Conservation (phyloP, 2,888 invertebrate genomes). For the Machimus atricapillus region DNA sequence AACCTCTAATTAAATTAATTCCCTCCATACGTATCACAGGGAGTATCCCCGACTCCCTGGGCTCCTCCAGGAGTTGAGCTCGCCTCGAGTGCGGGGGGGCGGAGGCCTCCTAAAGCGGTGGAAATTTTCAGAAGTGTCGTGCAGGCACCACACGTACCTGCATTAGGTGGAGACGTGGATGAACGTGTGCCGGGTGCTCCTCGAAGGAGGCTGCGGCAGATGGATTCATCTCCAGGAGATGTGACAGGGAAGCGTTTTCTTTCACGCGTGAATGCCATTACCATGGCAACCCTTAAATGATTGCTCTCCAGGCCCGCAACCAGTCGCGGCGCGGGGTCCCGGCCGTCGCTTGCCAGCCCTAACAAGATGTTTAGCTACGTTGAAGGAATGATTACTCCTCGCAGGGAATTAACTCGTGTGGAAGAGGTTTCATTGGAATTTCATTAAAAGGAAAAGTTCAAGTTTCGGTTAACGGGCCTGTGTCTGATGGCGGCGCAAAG, state of each 20-base stretch:
- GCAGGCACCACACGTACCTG: slow-evolving; percentile 14
- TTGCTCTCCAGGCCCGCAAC: slow-evolving; percentile 13
- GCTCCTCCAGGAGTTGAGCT: neutral
- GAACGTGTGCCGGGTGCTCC: neutral
- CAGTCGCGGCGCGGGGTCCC: neutral
- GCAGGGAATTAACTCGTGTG: slow-evolving; percentile 35
- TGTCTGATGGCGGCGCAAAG: neutral
- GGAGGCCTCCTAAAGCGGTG: neutral
- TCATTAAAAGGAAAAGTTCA: slow-evolving; percentile 37
- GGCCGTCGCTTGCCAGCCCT: neutral
- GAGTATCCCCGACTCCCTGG: neutral
- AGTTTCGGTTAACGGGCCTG: neutral
- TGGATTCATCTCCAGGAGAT: neutral
- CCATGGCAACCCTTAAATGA: slow-evolving; percentile 30
- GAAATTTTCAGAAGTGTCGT: slow-evolving; percentile 30
- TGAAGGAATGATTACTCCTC: slow-evolving; percentile 14
- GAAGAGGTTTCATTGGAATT: slow-evolving; percentile 40
- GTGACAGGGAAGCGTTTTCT: slow-evolving; percentile 17
- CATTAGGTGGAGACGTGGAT: neutral
- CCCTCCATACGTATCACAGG: slow-evolving; percentile 23
- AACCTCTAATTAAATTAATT: slow-evolving; percentile 41
- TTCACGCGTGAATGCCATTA: slow-evolving; percentile 33
- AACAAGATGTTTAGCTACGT: slow-evolving; percentile 37
- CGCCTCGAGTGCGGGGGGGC: neutral
- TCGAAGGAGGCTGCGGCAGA: neutral